phyloP scores from a whole-genome alignment of 2,888 invertebrate species.

The Dione vanillae region DNA sequence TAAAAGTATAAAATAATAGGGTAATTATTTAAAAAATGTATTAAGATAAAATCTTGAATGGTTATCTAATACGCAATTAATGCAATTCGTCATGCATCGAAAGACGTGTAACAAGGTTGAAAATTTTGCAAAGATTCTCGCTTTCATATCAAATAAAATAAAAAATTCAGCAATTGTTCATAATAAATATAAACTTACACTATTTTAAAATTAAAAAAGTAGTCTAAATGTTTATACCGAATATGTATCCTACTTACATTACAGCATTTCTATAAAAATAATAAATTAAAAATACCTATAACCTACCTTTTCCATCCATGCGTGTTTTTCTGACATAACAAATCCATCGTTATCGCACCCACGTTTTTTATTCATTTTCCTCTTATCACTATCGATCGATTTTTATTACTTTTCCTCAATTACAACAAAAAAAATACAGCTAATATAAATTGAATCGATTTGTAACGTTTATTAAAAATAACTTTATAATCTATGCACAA shows the following conservation, averaged over 20 bases:
- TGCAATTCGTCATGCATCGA: slow-evolving; percentile 54
- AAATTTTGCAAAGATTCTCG: slow-evolving; percentile 23
- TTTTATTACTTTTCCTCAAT: slow-evolving; percentile 34
- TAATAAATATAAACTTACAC: too few relatives aligned
- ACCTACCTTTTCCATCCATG: slow-evolving; percentile 60
- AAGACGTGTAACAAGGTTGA: slow-evolving; percentile 46
- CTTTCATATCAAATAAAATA: slow-evolving; percentile 26
- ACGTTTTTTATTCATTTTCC: slow-evolving; percentile 57
- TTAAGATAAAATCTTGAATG: slow-evolving; percentile 10
- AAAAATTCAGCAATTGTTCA: background rate
- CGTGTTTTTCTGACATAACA: slow-evolving; percentile 69
- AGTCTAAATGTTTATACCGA: too few relatives aligned
- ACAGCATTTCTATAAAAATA: background rate
- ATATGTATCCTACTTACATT: background rate
- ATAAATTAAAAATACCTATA: slow-evolving; percentile 21
- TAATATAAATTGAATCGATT: slow-evolving; percentile 8
- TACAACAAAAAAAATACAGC: slow-evolving; percentile 51
- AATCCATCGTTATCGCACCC: slow-evolving; percentile 73
- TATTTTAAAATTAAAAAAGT: too few relatives aligned
- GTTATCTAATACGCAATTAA: slow-evolving; percentile 40
- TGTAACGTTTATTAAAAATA: background rate
- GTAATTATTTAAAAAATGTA: background rate
- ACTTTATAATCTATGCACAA: slow-evolving; percentile 13
- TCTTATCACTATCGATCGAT: slow-evolving; percentile 31
- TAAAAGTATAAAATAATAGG: too few relatives aligned